These are phyloP conservation scores for Solen grandis DNA, from an alignment of 1,140 invertebrate species.

Conservation along the genomic window DNA sequence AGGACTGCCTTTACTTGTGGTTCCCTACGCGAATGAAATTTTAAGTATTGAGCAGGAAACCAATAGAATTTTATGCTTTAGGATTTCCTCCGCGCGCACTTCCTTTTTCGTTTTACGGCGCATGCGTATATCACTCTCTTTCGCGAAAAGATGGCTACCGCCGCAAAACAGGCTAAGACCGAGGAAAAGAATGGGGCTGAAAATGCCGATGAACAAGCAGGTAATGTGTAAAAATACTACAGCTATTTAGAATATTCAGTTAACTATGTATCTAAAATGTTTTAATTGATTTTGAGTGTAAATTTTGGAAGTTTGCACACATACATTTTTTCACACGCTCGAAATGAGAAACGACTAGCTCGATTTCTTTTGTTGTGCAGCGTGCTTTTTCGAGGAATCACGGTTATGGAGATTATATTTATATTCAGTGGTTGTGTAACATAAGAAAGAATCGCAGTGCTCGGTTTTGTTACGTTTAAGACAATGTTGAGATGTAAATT, in stretches of 20 bases:
- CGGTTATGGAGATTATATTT: no score
- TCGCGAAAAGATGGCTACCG: conserved; percentile 59
- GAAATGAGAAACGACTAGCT: conserved; percentile 35
- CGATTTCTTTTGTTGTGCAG: conserved; percentile 22
- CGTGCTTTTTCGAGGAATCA: no score
- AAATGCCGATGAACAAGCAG: conserved; percentile 52
- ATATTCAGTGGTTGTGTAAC: no score
- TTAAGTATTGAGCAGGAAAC: no score
- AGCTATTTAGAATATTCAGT: conserved; percentile 32
- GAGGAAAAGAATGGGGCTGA: conserved; percentile 53
- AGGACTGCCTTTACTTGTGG: no score
- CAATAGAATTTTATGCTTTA: neutral
- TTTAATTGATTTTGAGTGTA: neutral
- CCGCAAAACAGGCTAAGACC: conserved; percentile 52
- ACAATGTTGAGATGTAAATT: no score
- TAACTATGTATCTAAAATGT: neutral
- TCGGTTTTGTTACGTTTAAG: no score
- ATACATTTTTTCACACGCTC: conserved; percentile 6
- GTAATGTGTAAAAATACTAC: conserved; percentile 6
- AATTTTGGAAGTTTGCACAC: neutral
- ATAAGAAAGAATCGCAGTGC: no score
- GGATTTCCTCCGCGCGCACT: neutral
- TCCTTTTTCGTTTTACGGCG: conserved; percentile 12
- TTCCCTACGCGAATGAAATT: no score
- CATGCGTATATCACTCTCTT: conserved; percentile 48